A percentile compares a stretch with the other conserved stretches of the same genome.
Conservation (phyloP, 2,797 vertebrate species). For the Labroides dimidiatus region DNA sequence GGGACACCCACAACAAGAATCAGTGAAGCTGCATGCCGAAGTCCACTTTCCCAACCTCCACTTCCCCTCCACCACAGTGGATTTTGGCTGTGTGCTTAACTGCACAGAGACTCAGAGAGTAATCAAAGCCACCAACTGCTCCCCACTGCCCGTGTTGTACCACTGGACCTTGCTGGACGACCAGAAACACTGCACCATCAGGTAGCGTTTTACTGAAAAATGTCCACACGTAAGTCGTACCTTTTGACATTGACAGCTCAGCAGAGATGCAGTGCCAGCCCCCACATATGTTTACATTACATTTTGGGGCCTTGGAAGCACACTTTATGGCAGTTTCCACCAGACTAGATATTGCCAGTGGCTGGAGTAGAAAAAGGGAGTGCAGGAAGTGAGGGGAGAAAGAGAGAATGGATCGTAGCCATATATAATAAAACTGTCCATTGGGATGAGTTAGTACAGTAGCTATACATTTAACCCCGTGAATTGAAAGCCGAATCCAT, state of each 20-base stretch:
- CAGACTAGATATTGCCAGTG: not conserved
- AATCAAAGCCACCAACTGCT: slow-evolving; percentile 87
- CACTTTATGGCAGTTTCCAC: not conserved
- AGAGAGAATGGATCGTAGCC: slow-evolving; percentile 21
- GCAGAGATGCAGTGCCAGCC: not conserved
- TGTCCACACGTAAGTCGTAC: not conserved
- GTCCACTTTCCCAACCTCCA: slow-evolving; percentile 88
- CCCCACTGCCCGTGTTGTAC: slow-evolving; percentile 84
- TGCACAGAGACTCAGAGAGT: slow-evolving; percentile 76
- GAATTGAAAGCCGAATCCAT: slow-evolving; percentile 60
- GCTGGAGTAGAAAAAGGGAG: not conserved
- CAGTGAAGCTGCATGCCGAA: slow-evolving; percentile 81
- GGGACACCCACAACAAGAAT: slow-evolving; percentile 85
- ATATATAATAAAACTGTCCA: slow-evolving; percentile 48
- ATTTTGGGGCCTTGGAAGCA: not conserved
- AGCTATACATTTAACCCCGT: slow-evolving; percentile 59
- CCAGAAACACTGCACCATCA: slow-evolving; percentile 40
- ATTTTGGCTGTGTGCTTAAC: slow-evolving; percentile 90
- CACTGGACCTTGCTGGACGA: slow-evolving; percentile 84
- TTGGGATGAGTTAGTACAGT: slow-evolving; percentile 36
- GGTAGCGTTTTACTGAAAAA: slow-evolving; percentile 73
- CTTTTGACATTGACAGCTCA: not conserved
- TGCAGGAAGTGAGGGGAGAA: not conserved
- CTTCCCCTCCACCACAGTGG: slow-evolving; percentile 81
- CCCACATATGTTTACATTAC: not conserved